A percentile compares a stretch with the other conserved stretches of the same genome.
phyloP scores from a whole-genome alignment of 1,140 invertebrate species.

The Pinna nobilis region DNA sequence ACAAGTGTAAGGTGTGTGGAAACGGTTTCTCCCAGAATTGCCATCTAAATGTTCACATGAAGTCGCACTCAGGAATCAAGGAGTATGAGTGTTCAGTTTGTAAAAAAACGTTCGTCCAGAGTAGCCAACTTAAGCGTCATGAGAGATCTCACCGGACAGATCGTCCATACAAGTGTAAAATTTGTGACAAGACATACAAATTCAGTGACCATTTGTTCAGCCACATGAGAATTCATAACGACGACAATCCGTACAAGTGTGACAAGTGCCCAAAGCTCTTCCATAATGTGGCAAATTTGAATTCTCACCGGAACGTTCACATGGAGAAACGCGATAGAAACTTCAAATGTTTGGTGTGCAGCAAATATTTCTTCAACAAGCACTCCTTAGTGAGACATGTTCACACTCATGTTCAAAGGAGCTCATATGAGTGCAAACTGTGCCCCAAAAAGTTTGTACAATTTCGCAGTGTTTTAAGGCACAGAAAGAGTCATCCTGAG shows the following conservation, averaged over 20 bases:
- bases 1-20: conserved; percentile 2
- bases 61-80: conserved; percentile 74
- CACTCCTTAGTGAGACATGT: no score
- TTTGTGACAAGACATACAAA: conserved; percentile 53
- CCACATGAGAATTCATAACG: conserved; percentile 59
- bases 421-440: no score
- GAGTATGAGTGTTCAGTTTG: conserved; percentile 95
- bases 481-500: no score
- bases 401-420: no score
- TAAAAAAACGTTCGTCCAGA: conserved; percentile 75
- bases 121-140: conserved; percentile 48
- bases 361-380: no score
- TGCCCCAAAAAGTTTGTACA: no score
- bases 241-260: conserved; percentile 60
- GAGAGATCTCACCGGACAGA: conserved; percentile 17
- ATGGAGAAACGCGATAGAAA: conserved; percentile 21
- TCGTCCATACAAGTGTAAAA: conserved; percentile 43
- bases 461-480: no score
- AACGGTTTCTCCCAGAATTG: not conserved
- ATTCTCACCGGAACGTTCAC: conserved; percentile 30
- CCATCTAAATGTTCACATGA: not conserved
- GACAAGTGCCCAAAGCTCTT: conserved; percentile 63
- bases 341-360: conserved; percentile 52
- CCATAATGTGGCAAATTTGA: conserved; percentile 71
- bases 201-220: conserved; percentile 38